Evolutionary conservation across 1,140 invertebrate species (phyloP).

Genomic region (Zaprionus davidi): DNA sequence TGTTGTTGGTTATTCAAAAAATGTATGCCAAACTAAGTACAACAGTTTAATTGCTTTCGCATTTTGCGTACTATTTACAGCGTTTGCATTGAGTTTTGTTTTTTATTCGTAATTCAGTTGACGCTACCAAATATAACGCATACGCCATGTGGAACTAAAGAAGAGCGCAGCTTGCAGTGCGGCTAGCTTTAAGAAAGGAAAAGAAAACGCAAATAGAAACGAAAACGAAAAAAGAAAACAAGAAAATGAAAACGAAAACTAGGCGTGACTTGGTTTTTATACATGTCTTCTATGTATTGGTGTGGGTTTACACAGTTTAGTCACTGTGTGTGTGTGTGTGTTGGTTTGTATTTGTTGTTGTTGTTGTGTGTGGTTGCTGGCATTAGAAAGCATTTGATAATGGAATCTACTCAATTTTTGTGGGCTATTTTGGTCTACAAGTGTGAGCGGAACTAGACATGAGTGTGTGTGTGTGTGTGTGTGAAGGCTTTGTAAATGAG

Average conservation of each 20-base stretch:
- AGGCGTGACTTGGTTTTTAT: conserved; percentile 57
- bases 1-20: conserved; percentile 25
- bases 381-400: conserved; percentile 40
- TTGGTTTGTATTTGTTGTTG: neutral
- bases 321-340: neutral
- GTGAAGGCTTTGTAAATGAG: conserved; percentile 17
- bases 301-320: neutral
- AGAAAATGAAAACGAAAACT: conserved; percentile 61
- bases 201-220: conserved; percentile 36
- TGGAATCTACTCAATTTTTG: conserved; percentile 35
- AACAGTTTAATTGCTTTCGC: conserved; percentile 16
- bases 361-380: conserved; percentile 11
- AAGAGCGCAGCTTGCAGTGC: conserved; percentile 58
- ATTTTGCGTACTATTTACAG: conserved; percentile 50
- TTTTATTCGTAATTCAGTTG: conserved; percentile 14
- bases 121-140: conserved; percentile 64
- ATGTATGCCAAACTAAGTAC: conserved; percentile 22
- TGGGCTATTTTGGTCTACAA: conserved; percentile 27
- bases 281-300: conserved; percentile 32
- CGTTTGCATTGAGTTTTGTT: conserved; percentile 21
- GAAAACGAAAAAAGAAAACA: conserved; percentile 18
- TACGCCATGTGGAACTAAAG: conserved; percentile 71
- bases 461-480: conserved; percentile 10
- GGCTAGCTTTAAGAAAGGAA: conserved; percentile 71
- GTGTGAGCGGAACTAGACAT: neutral